Evolutionary conservation across 2,888 invertebrate species (phyloP), one percentile per base, ranked within the genome.

Genomic region (Lathronympha strigana): DNA sequence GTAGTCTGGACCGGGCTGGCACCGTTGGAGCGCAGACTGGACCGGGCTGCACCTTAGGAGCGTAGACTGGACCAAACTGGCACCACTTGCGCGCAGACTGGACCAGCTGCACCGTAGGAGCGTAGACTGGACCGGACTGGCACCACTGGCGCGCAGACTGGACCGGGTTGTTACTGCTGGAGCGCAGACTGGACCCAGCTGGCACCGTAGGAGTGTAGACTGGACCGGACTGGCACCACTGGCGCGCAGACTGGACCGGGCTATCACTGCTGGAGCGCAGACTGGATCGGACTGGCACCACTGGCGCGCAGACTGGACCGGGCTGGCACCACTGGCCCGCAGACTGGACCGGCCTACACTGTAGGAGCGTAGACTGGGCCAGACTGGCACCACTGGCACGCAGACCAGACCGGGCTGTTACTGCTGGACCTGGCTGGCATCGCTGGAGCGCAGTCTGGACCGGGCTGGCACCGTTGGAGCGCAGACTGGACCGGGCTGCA

Each of bases 241-340:
- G 43, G 43, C 19, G 43, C 17, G 19, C 43, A 21, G 43, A 19
- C 43, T 9, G 43, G 19, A 43, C 43, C 43, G 43, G 43, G 43
- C 11, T 43, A 9, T 17, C 43, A 43, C 43, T 19, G 15, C 19
- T 19, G 43, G 43, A 6, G 40, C n/a, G 43, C 43, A 17, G 43
- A 43, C 21, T 9, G 45, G 45, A 17, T 8, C 9, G 9, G 23
- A 13, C 5, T 33, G 58, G 23, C 33, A 25, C 43, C 25, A 13
- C 11, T 23, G 23, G 21, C 45, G 23, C 17, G 61, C 36, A 23
- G 50, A 25, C 49, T 21, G 60, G 0, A 8, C 33, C 4, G 45
- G 11, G 58, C n/a, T 47, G 47, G 58, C 45, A 28, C 57, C n/a
- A 11, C 45, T 33, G 13, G 31, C 15, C 17, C 21, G 40, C 40